Percentiles rank a stretch among this genome's conserved stretches.
Evolutionary conservation across 2,113 vertebrate genomes (phyloP).

Genomic region (Tetrao urogallus): DNA sequence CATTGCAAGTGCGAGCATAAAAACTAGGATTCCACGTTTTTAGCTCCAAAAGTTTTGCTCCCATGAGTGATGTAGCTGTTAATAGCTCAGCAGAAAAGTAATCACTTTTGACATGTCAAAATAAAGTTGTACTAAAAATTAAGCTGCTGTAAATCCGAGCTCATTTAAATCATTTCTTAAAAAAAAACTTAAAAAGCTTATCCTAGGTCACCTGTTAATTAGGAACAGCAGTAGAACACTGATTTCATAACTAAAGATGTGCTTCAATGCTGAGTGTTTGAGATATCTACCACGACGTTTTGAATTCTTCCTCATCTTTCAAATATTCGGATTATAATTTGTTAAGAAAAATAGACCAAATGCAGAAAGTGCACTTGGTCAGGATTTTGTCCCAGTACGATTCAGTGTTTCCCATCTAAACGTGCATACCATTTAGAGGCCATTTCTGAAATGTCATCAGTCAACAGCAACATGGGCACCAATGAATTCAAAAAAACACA

Average conservation of each 20-base stretch:
- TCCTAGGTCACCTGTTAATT: conserved; percentile 37
- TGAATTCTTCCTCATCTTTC: conserved; percentile 48
- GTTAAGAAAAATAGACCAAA: conserved; percentile 15
- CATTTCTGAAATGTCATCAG: conserved; percentile 64
- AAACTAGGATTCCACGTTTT: conserved; percentile 29
- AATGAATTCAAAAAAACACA: conserved; percentile 74
- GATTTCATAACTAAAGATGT: conserved; percentile 36
- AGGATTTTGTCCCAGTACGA: conserved; percentile 63
- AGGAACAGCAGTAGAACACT: conserved; percentile 51
- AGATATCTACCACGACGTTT: conserved; percentile 31
- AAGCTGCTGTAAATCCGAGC: conserved; percentile 51
- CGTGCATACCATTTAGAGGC: conserved; percentile 69
- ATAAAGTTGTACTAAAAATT: conserved; percentile 60
- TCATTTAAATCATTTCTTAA: background rate
- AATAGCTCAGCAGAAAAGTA: conserved; percentile 33
- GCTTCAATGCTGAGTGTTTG: conserved; percentile 41
- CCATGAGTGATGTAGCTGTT: conserved; percentile 39
- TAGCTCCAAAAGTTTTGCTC: conserved; percentile 61
- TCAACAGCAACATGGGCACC: conserved; percentile 69
- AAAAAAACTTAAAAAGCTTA: background rate
- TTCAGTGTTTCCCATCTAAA: conserved; percentile 60
- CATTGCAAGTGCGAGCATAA: background rate
- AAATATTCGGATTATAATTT: conserved; percentile 52
- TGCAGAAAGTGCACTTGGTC: conserved; percentile 69
- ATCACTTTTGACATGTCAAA: conserved; percentile 50